Percentiles rank a stretch among this genome's conserved stretches.
These are phyloP conservation scores for Oncorhynchus gorbuscha DNA, from an alignment of 2,113 vertebrate species.

Conservation along the genomic window DNA sequence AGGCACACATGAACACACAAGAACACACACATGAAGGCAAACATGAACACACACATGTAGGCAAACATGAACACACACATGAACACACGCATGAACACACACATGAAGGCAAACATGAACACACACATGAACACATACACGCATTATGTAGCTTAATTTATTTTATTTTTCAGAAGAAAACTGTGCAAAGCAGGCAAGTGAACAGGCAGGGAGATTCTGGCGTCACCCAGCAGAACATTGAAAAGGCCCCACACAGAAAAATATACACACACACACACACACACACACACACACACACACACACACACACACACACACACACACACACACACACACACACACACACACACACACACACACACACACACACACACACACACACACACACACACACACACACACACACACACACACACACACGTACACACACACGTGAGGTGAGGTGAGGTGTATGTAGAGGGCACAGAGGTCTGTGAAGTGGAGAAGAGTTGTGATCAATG, in stretches of 20 bases:
- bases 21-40: no score
- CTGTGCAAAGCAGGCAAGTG: no score
- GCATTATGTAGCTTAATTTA: constrained; percentile 11
- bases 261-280: no score
- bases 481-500: constrained; percentile 75
- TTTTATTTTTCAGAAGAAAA: no score
- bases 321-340: neutral
- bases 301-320: neutral
- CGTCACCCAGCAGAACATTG: neutral
- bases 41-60: no score
- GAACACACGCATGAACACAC: no score
- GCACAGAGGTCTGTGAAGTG: constrained; percentile 70
- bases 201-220: no score
- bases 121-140: neutral
- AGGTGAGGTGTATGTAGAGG: constrained; percentile 66
- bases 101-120: no score
- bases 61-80: no score
- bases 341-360: constrained; percentile 11
- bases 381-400: constrained; percentile 1
- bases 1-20: no score
- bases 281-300: no score
- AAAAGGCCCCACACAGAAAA: neutral
- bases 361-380: neutral
- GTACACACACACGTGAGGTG: no score
- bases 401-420: constrained; percentile 7